Evolutionary conservation across 2,888 invertebrate species (phyloP).

Genomic region (Cheilosia grossa): DNA sequence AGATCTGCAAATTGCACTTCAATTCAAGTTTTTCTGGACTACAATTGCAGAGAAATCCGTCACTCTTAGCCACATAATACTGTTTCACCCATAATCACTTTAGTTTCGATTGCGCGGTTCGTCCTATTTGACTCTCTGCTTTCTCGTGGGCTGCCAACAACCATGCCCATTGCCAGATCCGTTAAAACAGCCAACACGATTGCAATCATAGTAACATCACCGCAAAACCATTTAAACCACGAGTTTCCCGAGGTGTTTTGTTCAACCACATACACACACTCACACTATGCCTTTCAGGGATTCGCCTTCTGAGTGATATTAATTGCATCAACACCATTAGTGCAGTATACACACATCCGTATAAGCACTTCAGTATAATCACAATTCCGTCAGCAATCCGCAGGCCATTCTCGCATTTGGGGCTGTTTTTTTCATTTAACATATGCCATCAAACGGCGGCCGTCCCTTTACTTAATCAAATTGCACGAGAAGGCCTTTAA

Average conservation of each 20-base stretch:
- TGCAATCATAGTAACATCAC: not conserved
- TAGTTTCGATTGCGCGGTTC: too few relatives aligned
- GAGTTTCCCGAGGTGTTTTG: conserved; percentile 7
- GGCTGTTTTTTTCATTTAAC: not conserved
- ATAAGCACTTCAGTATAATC: conserved; percentile 13
- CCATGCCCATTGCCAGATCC: too few relatives aligned
- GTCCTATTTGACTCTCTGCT: too few relatives aligned
- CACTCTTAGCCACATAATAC: too few relatives aligned
- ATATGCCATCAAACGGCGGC: not conserved
- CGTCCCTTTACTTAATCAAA: conserved; percentile 17
- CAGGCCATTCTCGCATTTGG: conserved; percentile 12
- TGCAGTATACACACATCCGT: not conserved
- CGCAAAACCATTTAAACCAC: not conserved
- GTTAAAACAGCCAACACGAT: not conserved
- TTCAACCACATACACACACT: not conserved
- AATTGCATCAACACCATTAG: conserved; percentile 58
- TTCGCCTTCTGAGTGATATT: conserved; percentile 7
- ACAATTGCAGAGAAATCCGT: too few relatives aligned
- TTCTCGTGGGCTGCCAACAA: too few relatives aligned
- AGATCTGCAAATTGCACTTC: too few relatives aligned
- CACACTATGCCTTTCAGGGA: conserved; percentile 1
- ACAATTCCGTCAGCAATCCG: conserved; percentile 44
- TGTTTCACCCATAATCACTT: too few relatives aligned
- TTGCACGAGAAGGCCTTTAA: conserved; percentile 40
- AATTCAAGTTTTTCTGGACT: too few relatives aligned